These are phyloP conservation scores for Euborellia annulipes DNA, from an alignment of 1,140 invertebrate genomes.

Conservation along the genomic window DNA sequence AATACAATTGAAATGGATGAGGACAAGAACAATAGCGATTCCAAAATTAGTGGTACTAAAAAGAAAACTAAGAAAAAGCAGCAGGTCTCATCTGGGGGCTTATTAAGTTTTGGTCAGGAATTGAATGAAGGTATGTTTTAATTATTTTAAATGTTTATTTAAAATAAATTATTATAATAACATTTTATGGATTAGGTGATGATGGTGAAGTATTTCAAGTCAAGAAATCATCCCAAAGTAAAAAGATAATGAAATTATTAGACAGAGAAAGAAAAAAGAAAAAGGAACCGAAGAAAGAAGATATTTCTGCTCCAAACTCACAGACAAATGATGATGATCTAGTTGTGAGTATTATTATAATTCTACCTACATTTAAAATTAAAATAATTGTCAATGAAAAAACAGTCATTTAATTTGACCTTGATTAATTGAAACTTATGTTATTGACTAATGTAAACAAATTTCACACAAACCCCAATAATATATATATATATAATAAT, in stretches of 20 bases:
- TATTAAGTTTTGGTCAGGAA: conserved; percentile 65
- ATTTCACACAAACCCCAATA: too few relatives aligned
- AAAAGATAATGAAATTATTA: conserved; percentile 69
- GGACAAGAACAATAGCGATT: conserved; percentile 31
- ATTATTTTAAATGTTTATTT: not conserved
- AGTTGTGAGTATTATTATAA: conserved; percentile 28
- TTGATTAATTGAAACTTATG: too few relatives aligned
- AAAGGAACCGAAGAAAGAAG: conserved; percentile 44
- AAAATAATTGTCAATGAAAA: too few relatives aligned
- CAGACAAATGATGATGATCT: conserved; percentile 29
- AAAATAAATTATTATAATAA: too few relatives aligned
- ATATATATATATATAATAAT: too few relatives aligned
- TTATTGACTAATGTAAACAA: too few relatives aligned
- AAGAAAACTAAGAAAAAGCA: conserved; percentile 32
- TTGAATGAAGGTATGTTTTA: conserved; percentile 44
- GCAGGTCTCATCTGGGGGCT: conserved; percentile 25
- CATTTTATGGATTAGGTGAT: conserved; percentile 37
- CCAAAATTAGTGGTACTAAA: conserved; percentile 24
- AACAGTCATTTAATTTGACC: too few relatives aligned
- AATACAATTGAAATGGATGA: conserved; percentile 34
- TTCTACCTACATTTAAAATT: too few relatives aligned
- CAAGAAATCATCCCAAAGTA: conserved; percentile 86
- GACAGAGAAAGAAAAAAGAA: conserved; percentile 57
- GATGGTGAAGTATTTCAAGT: conserved; percentile 84
- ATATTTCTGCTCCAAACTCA: not conserved